Conservation (phyloP, 2,888 invertebrate genomes). For the Hoplodrina ambigua region DNA sequence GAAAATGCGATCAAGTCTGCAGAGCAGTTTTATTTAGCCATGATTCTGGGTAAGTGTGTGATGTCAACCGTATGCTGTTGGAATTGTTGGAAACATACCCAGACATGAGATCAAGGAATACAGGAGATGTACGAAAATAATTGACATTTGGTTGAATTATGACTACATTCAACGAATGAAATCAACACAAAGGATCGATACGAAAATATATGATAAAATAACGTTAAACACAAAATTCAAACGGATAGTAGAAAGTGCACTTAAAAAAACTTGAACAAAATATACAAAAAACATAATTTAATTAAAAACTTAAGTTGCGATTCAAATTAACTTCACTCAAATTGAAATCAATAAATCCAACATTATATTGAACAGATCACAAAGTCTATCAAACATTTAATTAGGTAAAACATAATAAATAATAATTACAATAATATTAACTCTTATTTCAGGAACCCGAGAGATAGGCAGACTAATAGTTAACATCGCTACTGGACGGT, state of each 20-base stretch:
- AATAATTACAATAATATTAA: constrained; percentile 23
- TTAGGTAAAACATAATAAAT: constrained; percentile 11
- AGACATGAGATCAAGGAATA: constrained; percentile 44
- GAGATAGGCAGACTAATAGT: background rate
- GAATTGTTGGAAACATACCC: constrained; percentile 49
- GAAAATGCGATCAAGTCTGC: constrained; percentile 15
- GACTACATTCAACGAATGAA: constrained; percentile 11
- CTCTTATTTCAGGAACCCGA: constrained; percentile 20
- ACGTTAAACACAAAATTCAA: constrained; percentile 14
- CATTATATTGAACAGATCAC: constrained; percentile 19
- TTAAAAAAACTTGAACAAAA: constrained; percentile 16
- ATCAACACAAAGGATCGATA: background rate
- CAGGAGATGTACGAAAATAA: constrained; percentile 31
- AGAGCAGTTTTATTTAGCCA: constrained; percentile 23
- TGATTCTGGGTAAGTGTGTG: constrained; percentile 48
- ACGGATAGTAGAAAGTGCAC: constrained; percentile 47
- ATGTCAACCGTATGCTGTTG: constrained; percentile 35
- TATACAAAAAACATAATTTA: constrained; percentile 1
- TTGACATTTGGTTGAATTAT: constrained; percentile 9
- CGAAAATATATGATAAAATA: constrained; percentile 2
- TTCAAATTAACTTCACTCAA: constrained; percentile 45
- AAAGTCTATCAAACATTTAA: constrained; percentile 28
- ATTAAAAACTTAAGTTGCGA: constrained; percentile 27
- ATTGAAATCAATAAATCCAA: constrained; percentile 46
- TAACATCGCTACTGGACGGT: background rate